Conservation (phyloP, 2,113 vertebrate genomes). For the Malurus elegans region DNA sequence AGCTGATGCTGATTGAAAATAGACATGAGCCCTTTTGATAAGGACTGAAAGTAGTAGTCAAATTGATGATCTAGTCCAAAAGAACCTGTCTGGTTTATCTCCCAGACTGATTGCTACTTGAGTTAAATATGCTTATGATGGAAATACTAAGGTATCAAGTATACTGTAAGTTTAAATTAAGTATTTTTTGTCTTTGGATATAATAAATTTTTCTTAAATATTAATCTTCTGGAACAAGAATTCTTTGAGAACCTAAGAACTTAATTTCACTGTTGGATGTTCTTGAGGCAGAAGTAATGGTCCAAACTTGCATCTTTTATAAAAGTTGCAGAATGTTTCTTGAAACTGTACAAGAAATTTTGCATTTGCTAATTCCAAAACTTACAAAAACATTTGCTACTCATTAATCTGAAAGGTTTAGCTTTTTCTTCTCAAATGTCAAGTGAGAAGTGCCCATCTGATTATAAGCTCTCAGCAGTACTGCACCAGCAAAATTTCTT, state of each 20-base stretch:
- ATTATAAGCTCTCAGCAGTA: background rate
- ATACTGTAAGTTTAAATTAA: background rate
- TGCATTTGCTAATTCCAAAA: conserved; percentile 3
- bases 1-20: background rate
- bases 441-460: background rate
- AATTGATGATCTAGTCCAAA: background rate
- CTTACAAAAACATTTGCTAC: background rate
- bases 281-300: background rate
- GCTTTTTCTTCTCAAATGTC: background rate
- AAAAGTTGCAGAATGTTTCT: background rate
- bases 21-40: background rate
- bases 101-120: background rate
- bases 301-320: background rate
- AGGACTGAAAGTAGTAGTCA: background rate
- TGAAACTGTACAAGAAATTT: background rate
- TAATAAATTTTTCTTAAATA: background rate
- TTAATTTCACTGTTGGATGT: background rate
- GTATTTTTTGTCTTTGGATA: conserved; percentile 4
- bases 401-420: background rate
- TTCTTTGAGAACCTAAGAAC: background rate
- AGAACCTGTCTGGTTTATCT: background rate
- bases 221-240: background rate
- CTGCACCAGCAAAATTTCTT: background rate
- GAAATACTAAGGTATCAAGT: background rate
- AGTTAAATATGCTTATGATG: background rate